Evolutionary conservation across 2,113 vertebrate genomes (phyloP).

Genomic region (Gallinago jamesoni): DNA sequence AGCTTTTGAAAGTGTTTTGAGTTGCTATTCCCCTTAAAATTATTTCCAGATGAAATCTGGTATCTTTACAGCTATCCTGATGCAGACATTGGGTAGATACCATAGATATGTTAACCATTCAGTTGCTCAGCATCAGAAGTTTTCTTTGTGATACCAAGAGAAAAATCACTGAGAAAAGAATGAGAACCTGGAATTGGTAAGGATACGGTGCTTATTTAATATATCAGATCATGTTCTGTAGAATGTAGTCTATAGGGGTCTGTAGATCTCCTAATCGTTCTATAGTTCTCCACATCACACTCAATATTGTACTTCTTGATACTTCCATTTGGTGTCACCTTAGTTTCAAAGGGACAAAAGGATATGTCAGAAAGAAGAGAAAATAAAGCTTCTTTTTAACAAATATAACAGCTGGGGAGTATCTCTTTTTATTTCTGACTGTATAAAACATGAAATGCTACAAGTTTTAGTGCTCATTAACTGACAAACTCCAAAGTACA

Average conservation of each 20-base stretch:
- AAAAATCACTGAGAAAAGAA: background rate
- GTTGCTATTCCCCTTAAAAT: background rate
- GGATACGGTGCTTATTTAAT: background rate
- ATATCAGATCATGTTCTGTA: background rate
- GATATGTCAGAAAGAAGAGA: background rate
- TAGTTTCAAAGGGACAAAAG: background rate
- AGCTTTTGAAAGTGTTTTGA: background rate
- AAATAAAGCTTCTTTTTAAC: background rate
- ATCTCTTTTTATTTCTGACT: background rate
- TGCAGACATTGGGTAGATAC: background rate
- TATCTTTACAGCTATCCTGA: background rate
- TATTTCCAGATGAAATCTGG: background rate
- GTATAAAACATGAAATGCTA: background rate
- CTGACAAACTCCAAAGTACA: background rate
- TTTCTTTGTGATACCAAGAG: background rate
- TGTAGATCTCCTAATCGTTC: background rate
- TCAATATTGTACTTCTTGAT: background rate
- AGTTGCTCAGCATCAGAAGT: background rate
- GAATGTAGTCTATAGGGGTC: no score
- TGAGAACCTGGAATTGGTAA: background rate
- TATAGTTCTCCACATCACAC: background rate
- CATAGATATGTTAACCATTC: background rate
- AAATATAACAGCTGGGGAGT: accelerated
- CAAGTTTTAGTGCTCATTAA: background rate
- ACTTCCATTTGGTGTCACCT: background rate